These are phyloP conservation scores for Horisme vitalbata DNA, from an alignment of 2,888 invertebrate species.

Conservation along the genomic window DNA sequence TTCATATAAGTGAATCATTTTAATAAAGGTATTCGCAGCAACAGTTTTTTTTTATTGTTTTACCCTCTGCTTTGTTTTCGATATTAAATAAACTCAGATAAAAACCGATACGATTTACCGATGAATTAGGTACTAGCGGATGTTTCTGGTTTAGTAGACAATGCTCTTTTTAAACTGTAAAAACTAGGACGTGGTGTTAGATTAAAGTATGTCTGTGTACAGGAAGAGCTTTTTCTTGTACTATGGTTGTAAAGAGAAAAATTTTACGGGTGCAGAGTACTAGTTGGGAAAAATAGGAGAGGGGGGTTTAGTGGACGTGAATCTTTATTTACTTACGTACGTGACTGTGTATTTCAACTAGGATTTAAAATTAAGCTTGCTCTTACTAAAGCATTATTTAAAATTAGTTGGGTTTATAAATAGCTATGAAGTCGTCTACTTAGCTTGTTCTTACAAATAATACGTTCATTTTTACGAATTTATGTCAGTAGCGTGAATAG, in stretches of 20 bases:
- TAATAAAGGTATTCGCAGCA: too few relatives aligned
- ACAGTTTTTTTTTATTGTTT: too few relatives aligned
- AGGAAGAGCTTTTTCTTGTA: slow-evolving; percentile 71
- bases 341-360: slow-evolving; percentile 59
- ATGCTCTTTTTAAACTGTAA: slow-evolving; percentile 14
- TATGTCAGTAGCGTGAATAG: too few relatives aligned
- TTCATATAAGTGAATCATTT: too few relatives aligned
- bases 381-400: slow-evolving; percentile 6
- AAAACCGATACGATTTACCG: too few relatives aligned
- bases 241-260: slow-evolving; percentile 64
- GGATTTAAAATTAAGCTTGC: slow-evolving; percentile 26
- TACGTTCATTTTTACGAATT: too few relatives aligned
- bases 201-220: slow-evolving; percentile 50
- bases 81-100: too few relatives aligned
- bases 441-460: too few relatives aligned
- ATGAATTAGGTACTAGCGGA: too few relatives aligned
- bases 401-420: slow-evolving; percentile 14
- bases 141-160: neutral
- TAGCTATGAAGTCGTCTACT: neutral
- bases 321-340: slow-evolving; percentile 63
- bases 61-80: too few relatives aligned
- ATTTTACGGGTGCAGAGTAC: slow-evolving; percentile 65
- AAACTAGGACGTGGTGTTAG: slow-evolving; percentile 47
- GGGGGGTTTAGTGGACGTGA: slow-evolving; percentile 41
- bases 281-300: slow-evolving; percentile 19